Percentiles rank a stretch among this genome's conserved stretches.
These are phyloP conservation scores for Enteromius thamalakanensis DNA, from an alignment of 2,797 vertebrate genomes.

Conservation along the genomic window DNA sequence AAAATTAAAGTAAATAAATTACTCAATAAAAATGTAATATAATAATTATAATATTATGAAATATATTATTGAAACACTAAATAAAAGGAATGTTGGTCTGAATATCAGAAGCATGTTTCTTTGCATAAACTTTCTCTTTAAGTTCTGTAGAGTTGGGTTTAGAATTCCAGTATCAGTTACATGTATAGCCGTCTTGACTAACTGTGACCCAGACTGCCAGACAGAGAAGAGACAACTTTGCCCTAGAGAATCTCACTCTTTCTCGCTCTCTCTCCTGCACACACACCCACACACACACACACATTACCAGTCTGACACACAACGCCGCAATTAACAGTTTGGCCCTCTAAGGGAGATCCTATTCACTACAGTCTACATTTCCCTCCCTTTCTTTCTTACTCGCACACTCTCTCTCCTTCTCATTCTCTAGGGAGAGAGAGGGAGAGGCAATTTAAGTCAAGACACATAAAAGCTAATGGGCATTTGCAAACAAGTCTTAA, in stretches of 20 bases:
- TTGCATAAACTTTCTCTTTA: background rate
- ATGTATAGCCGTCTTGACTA: slow-evolving; percentile 13
- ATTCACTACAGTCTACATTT: slow-evolving; percentile 40
- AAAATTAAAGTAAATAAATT: no score
- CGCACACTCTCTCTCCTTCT: background rate
- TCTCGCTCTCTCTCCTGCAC: background rate
- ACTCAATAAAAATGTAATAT: background rate
- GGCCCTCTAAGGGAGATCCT: slow-evolving; percentile 51
- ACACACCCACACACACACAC: background rate
- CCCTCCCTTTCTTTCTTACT: slow-evolving; percentile 3
- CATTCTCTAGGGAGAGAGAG: slow-evolving; percentile 9
- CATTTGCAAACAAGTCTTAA: slow-evolving; percentile 44
- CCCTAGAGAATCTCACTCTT: slow-evolving; percentile 26
- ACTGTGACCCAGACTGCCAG: slow-evolving; percentile 47
- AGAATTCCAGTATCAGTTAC: slow-evolving; percentile 21
- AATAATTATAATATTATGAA: background rate
- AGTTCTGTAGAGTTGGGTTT: background rate
- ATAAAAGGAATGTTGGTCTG: background rate
- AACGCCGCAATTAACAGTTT: slow-evolving; percentile 51
- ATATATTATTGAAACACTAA: background rate
- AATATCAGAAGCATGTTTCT: background rate
- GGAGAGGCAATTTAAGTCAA: slow-evolving; percentile 32
- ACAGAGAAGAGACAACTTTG: slow-evolving; percentile 36
- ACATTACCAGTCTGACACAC: slow-evolving; percentile 53
- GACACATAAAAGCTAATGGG: slow-evolving; percentile 33